Base-by-base conservation (phyloP, 2,113 vertebrate species). In the Trematocara unimaculatum region DNA sequence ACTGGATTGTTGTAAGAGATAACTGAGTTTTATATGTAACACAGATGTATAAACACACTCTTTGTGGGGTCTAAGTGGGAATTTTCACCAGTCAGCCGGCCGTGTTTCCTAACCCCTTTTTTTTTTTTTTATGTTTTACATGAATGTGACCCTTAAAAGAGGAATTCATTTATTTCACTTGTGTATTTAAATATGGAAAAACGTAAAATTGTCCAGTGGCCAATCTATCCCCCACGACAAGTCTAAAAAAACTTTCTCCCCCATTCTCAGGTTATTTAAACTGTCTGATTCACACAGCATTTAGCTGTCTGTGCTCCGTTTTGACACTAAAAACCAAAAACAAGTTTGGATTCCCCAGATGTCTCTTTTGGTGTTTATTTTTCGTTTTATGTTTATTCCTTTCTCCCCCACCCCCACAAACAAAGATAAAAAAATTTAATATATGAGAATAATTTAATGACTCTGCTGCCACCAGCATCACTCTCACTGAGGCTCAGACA, bases 251-350 rank as follows among this genome's bases (percentile, higher is more conserved):
- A 47, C 8, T 5, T 10, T 38, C 26, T 12, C 82, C 89, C 79
- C 81, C 84, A 49, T 55, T 51, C 88, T 94, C 89, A 93, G 94
- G 92, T 91, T 83, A 79, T 87, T 88, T 8, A 87, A 88, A 82
- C 58, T 67, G 83, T 88, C 60, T 74, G 45, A 23, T 33, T 83
- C 78, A 38, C 77, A 79, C 53, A 54, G 42, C 82, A 64, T 20
- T 31, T 88, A 35, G 10, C 84, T 10, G 26, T 87, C 29, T 51
- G 8, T 67, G 12, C 87, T 35, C 45, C 23, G 14, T 77, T 81
- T 80, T 60, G 42, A 89, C 31, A 70, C 26, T 33, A 81, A 83
- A 67, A 93, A 91, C 91, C 92, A 93, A 94, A 93, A 87, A 85
- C 29, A 3, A 67, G 78, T 89, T 93, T 89, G 74, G 70, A 82